Percentiles rank a stretch among this genome's conserved stretches.
Conservation (phyloP, 1,140 invertebrate species). For the Zaprionus africanus region DNA sequence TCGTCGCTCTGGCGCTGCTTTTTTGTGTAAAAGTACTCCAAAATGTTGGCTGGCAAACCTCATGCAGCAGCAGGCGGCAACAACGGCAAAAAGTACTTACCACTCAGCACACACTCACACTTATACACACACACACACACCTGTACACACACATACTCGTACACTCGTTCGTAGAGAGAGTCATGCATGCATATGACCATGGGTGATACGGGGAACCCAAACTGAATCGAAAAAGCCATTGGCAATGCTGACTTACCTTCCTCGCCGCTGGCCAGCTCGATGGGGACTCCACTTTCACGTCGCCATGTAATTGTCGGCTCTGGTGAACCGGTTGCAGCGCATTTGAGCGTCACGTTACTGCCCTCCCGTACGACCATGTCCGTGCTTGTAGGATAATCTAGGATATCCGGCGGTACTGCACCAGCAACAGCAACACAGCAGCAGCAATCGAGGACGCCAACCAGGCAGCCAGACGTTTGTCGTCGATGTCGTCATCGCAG, state of each 20-base stretch:
- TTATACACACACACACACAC: not conserved
- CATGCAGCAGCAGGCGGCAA: slow-evolving; percentile 55
- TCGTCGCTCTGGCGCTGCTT: slow-evolving; percentile 45
- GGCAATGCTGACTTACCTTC: slow-evolving; percentile 72
- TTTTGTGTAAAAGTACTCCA: slow-evolving; percentile 80
- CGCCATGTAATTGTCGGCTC: slow-evolving; percentile 93
- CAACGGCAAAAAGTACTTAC: slow-evolving; percentile 77
- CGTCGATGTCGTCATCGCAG: slow-evolving; percentile 36
- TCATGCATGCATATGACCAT: slow-evolving; percentile 41
- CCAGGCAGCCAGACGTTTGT: slow-evolving; percentile 61
- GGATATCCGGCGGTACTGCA: slow-evolving; percentile 95
- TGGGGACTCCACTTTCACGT: slow-evolving; percentile 90
- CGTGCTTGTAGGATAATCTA: slow-evolving; percentile 93
- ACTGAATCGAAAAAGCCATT: slow-evolving; percentile 30
- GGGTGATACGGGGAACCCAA: slow-evolving; percentile 29
- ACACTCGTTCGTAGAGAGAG: not conserved
- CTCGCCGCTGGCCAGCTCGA: slow-evolving; percentile 85
- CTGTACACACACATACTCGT: slow-evolving; percentile 1
- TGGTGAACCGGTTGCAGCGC: slow-evolving; percentile 93
- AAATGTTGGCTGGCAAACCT: slow-evolving; percentile 71
- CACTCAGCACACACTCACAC: slow-evolving; percentile 48
- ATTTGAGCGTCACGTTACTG: slow-evolving; percentile 92
- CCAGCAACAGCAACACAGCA: slow-evolving; percentile 40
- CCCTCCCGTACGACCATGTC: slow-evolving; percentile 95
- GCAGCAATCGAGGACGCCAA: slow-evolving; percentile 51